Conservation (phyloP, 64 coral and sea anemone genomes). For the Dendrophyllia cribrosa region DNA sequence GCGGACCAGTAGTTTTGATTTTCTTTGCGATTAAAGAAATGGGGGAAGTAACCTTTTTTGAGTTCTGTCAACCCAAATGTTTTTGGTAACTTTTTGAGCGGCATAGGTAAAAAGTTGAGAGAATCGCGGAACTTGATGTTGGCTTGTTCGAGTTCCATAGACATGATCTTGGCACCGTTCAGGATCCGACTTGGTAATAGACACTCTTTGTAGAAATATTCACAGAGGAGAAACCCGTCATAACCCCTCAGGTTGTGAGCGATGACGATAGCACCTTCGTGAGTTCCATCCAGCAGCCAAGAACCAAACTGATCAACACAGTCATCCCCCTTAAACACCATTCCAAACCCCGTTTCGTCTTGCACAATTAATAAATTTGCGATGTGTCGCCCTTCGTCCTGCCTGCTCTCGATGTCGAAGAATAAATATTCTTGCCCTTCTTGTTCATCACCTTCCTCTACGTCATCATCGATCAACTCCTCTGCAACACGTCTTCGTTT, state of each 20-base stretch:
- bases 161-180: slow-evolving; percentile 63
- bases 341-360: slow-evolving; percentile 31
- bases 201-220: slow-evolving; percentile 63
- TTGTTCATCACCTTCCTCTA: background rate
- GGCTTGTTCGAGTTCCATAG: slow-evolving; percentile 30
- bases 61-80: slow-evolving; percentile 70
- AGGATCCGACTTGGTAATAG: slow-evolving; percentile 36
- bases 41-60: slow-evolving; percentile 49
- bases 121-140: slow-evolving; percentile 33
- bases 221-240: slow-evolving; percentile 25
- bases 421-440: slow-evolving; percentile 53
- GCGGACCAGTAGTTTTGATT: slow-evolving; percentile 46
- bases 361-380: slow-evolving; percentile 52
- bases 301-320: slow-evolving; percentile 33
- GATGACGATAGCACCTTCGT: slow-evolving; percentile 11
- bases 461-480: background rate
- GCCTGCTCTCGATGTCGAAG: slow-evolving; percentile 45
- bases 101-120: slow-evolving; percentile 61
- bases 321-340: slow-evolving; percentile 28
- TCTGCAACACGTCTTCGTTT: background rate
- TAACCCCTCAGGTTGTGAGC: slow-evolving; percentile 46
- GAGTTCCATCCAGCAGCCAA: slow-evolving; percentile 33
- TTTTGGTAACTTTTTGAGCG: slow-evolving; percentile 42
- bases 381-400: slow-evolving; percentile 40
- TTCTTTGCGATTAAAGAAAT: slow-evolving; percentile 55